Base-by-base conservation (phyloP, 2,888 invertebrate genomes). In the Elgonia sp. region DNA sequence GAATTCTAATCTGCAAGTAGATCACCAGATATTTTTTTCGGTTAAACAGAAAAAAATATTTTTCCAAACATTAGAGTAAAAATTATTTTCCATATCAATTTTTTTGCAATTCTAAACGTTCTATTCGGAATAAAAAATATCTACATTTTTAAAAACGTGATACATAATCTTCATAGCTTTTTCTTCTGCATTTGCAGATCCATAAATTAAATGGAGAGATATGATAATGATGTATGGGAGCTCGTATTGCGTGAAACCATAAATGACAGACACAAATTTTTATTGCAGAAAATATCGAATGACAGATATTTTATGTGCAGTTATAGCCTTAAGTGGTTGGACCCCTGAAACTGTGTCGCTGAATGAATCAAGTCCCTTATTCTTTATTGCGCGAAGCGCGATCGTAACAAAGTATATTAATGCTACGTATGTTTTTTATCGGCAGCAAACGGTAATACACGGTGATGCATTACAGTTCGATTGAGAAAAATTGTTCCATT, bases 281-380 rank as follows among this genome's bases (percentile, higher is more conserved):
- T 83, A 83, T 75, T 42, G 75, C 39, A 29, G 21, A 21, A 75
- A 83, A 67, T 83, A 73, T 65, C 57, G 67, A 75, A 67, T 37
- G 65, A 57, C 12, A n/a, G 67, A 50, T 83, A 83, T 65, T 83
- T 76, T 83, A 83, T 83, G 83, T 69, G 83, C 69, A 67, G 57
- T 83, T n/a, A 69, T 76, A 83, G 53, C 40, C n/a, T 60, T 83
- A 83, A 83, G 65, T 76, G 83, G 83, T 76, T 14, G 67, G 20
- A 42, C 55, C 65, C 29, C 57, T 50, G 53, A 14, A 39, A 83
- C 62, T 69, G 14, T 62, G 76, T 69, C 69, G 69, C 76, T 69
- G 83, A 69, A 83, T 83, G 76, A 69, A 83, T 83, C 83, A 83
- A 83, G 76, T 76, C 69, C 12, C 69, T 50, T 67, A 75, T 83